Conservation (phyloP, 1,140 invertebrate species). For the Polypedilum pembai region DNA sequence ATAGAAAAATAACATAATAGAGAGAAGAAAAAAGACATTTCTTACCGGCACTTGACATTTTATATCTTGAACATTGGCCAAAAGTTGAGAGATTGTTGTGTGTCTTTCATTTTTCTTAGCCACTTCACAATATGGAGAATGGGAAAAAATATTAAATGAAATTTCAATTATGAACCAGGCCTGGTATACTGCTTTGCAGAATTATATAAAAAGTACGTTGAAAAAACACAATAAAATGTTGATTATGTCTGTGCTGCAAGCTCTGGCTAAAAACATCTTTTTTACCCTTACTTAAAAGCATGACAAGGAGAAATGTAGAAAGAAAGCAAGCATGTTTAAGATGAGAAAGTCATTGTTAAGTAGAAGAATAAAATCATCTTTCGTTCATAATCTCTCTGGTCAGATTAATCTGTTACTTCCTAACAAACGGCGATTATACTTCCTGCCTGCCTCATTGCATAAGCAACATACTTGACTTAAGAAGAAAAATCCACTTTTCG, state of each 20-base stretch:
- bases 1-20: too few relatives aligned
- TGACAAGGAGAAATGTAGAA: background rate
- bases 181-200: background rate
- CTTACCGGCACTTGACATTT: too few relatives aligned
- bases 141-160: background rate
- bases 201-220: background rate
- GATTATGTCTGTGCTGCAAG: background rate
- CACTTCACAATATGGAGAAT: background rate
- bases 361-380: slow-evolving; percentile 3
- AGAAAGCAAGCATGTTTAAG: background rate
- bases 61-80: too few relatives aligned
- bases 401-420: slow-evolving; percentile 17
- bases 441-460: background rate
- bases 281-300: background rate
- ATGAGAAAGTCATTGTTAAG: background rate
- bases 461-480: background rate
- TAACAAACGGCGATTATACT: background rate
- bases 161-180: background rate
- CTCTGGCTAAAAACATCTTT: background rate
- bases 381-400: background rate
- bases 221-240: background rate
- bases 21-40: background rate
- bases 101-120: too few relatives aligned
- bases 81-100: too few relatives aligned
- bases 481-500: slow-evolving; percentile 4